Percentiles rank a stretch among this genome's conserved stretches.
phyloP scores from a whole-genome alignment of 2,113 vertebrate species.

The Oriolus oriolus region DNA sequence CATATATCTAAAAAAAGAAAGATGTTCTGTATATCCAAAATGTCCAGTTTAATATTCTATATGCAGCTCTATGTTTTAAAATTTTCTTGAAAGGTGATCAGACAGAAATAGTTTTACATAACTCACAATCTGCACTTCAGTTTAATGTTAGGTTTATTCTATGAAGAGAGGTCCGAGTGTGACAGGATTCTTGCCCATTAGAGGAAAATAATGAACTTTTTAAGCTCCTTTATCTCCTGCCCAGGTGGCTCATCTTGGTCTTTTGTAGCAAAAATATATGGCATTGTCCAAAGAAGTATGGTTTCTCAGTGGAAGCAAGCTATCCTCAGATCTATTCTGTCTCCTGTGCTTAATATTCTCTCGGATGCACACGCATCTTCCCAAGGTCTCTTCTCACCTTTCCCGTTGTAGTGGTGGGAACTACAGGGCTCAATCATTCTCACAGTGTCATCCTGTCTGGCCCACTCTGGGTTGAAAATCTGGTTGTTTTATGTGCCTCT shows the following conservation, averaged over 20 bases:
- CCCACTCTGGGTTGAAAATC: constrained; percentile 32
- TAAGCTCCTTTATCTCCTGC: not conserved
- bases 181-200: not conserved
- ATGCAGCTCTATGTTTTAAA: not conserved
- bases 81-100: not conserved
- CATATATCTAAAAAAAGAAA: not conserved
- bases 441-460: constrained; percentile 64
- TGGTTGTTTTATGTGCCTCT: constrained; percentile 58
- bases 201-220: not conserved
- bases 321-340: not conserved
- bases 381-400: not conserved
- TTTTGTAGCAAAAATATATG: not conserved
- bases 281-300: not conserved
- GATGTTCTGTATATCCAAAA: not conserved
- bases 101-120: not conserved
- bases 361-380: constrained; percentile 2
- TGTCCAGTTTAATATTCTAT: not conserved
- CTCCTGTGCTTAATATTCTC: not conserved
- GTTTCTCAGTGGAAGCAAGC: not conserved
- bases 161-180: not conserved
- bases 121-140: not conserved
- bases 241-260: not conserved
- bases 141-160: not conserved
- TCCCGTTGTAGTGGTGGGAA: constrained; percentile 15
- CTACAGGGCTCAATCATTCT: constrained; percentile 40